Evolutionary conservation across 2,113 vertebrate genomes (phyloP).

Genomic region (Gallinago media): DNA sequence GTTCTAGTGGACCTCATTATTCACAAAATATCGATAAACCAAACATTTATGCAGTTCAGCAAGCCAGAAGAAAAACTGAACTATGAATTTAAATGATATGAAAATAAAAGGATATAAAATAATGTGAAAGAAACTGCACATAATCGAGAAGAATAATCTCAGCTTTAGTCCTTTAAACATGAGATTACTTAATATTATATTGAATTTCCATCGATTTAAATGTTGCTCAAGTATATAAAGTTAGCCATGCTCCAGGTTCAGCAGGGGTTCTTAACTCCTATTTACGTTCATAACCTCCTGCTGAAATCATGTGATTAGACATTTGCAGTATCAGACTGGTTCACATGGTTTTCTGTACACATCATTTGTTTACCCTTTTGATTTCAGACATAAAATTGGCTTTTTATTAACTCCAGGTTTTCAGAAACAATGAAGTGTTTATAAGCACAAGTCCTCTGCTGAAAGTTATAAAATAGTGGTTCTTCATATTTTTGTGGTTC

Average conservation of each 20-base stretch:
- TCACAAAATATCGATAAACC: background rate
- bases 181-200: background rate
- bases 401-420: background rate
- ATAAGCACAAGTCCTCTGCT: background rate
- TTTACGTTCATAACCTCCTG: conserved; percentile 13
- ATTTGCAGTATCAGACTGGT: background rate
- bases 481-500: background rate
- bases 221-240: background rate
- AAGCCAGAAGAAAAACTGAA: background rate
- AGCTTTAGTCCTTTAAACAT: background rate
- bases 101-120: conserved; percentile 15
- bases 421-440: background rate
- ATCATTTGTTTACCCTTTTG: conserved; percentile 13
- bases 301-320: background rate
- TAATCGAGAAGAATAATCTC: background rate
- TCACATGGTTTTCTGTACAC: background rate
- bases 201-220: background rate
- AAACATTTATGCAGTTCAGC: background rate
- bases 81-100: background rate
- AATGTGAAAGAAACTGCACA: background rate
- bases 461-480: background rate
- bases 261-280: background rate
- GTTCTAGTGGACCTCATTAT: background rate
- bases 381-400: background rate
- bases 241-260: background rate